Conservation (phyloP, 2,113 vertebrate species). For the Engystomops pustulosus region DNA sequence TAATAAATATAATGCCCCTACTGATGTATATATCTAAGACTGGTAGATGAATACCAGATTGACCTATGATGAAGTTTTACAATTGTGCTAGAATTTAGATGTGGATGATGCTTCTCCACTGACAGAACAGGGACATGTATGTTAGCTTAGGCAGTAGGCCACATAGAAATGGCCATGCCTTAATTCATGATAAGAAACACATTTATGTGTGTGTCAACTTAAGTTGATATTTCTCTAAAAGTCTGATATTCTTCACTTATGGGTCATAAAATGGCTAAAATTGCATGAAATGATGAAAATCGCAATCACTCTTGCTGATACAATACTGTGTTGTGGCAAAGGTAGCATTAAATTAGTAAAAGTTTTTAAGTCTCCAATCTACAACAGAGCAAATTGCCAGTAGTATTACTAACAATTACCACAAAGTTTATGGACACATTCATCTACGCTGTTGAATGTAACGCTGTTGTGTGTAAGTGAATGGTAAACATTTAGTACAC, state of each 20-base stretch:
- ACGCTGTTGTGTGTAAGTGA: too few relatives aligned
- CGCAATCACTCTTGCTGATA: background rate
- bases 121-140: too few relatives aligned
- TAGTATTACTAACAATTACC: background rate
- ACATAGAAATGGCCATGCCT: too few relatives aligned
- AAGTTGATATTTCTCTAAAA: too few relatives aligned
- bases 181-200: too few relatives aligned
- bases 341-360: background rate
- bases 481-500: background rate
- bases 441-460: too few relatives aligned
- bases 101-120: background rate
- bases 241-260: background rate
- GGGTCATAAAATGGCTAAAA: too few relatives aligned
- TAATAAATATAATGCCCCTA: background rate
- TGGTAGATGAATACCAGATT: background rate
- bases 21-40: background rate
- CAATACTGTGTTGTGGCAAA: too few relatives aligned
- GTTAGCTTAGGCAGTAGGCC: background rate
- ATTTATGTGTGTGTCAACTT: too few relatives aligned
- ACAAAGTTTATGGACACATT: background rate
- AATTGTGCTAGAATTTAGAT: background rate
- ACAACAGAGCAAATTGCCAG: background rate
- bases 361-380: too few relatives aligned
- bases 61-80: background rate
- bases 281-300: background rate